Percentiles rank a stretch among this genome's conserved stretches.
Evolutionary conservation across 2,888 invertebrate genomes (phyloP).

Genomic region (Flabesymbios commensalis): DNA sequence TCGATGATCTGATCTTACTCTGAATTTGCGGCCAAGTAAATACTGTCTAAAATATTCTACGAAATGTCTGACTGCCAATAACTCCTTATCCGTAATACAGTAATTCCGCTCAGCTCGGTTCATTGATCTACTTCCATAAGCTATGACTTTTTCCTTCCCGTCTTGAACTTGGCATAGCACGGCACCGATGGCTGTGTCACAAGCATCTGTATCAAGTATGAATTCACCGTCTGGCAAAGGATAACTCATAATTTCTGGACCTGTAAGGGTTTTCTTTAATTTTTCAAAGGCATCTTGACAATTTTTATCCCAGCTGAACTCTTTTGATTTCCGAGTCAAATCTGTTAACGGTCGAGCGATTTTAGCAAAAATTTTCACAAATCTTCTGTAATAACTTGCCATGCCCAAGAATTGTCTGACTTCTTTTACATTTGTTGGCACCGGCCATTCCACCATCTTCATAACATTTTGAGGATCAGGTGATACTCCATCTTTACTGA

Average conservation of each 20-base stretch:
- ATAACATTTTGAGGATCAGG: neutral
- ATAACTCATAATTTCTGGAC: slow-evolving; percentile 15
- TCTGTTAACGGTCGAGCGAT: slow-evolving; percentile 2
- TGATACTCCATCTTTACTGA: neutral
- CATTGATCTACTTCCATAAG: slow-evolving; percentile 19
- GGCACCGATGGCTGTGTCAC: slow-evolving; percentile 23
- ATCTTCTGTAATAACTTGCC: neutral
- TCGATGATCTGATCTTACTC: slow-evolving; percentile 18
- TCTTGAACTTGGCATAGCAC: slow-evolving; percentile 27
- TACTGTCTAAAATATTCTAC: slow-evolving; percentile 20
- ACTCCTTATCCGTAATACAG: too few relatives aligned
- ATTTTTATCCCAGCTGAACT: neutral
- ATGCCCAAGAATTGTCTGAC: slow-evolving; percentile 3
- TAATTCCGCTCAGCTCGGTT: slow-evolving; percentile 16
- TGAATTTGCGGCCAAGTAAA: slow-evolving; percentile 15
- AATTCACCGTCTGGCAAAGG: slow-evolving; percentile 17
- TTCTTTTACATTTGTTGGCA: neutral
- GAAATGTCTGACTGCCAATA: slow-evolving; percentile 20
- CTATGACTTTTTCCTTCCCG: too few relatives aligned
- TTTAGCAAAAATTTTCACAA: neutral
- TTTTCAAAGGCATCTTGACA: neutral
- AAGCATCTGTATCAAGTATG: slow-evolving; percentile 27
- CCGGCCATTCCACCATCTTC: neutral
- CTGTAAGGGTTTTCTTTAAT: neutral
- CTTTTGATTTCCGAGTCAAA: neutral